Evolutionary conservation across 2,888 invertebrate species (phyloP).

Genomic region (Dinocampus coccinellae): DNA sequence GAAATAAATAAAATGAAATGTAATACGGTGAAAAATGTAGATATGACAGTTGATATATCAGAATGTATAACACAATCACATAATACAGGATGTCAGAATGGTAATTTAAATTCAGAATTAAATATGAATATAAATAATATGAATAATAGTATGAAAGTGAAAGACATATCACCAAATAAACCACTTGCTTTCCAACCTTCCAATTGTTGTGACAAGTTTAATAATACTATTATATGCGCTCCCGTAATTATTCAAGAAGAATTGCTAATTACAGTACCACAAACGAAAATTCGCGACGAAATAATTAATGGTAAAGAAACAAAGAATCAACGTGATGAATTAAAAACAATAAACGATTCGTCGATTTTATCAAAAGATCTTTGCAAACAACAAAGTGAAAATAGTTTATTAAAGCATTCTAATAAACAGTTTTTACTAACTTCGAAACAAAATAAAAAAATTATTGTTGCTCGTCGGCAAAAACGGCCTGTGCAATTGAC

Average conservation of each 20-base stretch:
- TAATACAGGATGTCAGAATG: neutral
- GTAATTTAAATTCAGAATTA: conserved; percentile 3
- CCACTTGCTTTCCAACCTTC: neutral
- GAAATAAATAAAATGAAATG: neutral
- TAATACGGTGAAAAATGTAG: neutral
- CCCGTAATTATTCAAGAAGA: neutral
- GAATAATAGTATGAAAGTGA: conserved; percentile 6
- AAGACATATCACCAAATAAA: neutral
- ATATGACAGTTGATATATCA: neutral
- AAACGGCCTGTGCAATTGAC: conserved; percentile 52
- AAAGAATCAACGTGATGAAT: neutral
- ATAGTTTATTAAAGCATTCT: neutral
- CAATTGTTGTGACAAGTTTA: neutral
- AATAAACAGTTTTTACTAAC: neutral
- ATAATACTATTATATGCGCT: neutral
- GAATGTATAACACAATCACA: neutral
- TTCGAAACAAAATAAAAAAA: conserved; percentile 23
- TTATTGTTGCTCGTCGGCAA: conserved; percentile 51
- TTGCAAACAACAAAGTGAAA: neutral
- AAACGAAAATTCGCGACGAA: neutral
- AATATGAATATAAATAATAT: neutral
- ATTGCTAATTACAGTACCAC: neutral
- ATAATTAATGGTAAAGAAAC: neutral
- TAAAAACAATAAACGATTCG: neutral
- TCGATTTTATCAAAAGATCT: neutral